Evolutionary conservation across 2,888 invertebrate species (phyloP), one percentile per base, ranked within the genome.

Genomic region (Papilio demoleus): DNA sequence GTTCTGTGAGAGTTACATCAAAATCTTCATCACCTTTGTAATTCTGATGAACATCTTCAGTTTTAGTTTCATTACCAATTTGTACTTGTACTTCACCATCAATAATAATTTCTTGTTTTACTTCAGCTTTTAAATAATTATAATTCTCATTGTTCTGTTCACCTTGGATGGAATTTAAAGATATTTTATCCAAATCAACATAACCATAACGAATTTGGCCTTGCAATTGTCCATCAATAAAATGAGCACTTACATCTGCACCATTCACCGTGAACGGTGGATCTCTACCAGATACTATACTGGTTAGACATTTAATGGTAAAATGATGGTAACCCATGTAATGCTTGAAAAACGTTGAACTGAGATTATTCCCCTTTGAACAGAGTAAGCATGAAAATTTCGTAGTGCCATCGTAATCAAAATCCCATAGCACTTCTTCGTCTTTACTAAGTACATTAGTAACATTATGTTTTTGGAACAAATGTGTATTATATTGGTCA

Each of bases 321-420:
- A 91, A 87, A 71, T 88, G 90, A 67, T 93, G 93, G 67, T 79
- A 88, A 0, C 90, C 87, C 86, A 93, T 90, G 67, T 84, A 93
- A 71, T 93, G 93, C 70, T 86, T 87, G 53, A 89, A 88, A 73
- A 90, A 92, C 45, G 82, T 83, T 11, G 80, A 76, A 1, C 79
- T 74, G 17, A 77, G 65, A 63, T 84, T 84, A 69, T 85, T 83
- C 3, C 84, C 71, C 75, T 90, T 92, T 0, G 83, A 81, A 71
- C 93, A 93, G 2, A 93, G 80, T 38, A 86, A 71, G 70, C 93
- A 93, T 0, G 80, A 59, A 69, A 90, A 93, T 68, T 82, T 88
- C 4, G 79, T 77, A 6, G 76, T 74, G 0, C 80, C 82, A 40
- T 86, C 86, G 70, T 78, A 81, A 50, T 88, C 88, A 36, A 88